These are phyloP conservation scores for Hemicentrotus pulcherrimus DNA, from an alignment of 35 echinoderm and acorn worm genomes.

Conservation along the genomic window DNA sequence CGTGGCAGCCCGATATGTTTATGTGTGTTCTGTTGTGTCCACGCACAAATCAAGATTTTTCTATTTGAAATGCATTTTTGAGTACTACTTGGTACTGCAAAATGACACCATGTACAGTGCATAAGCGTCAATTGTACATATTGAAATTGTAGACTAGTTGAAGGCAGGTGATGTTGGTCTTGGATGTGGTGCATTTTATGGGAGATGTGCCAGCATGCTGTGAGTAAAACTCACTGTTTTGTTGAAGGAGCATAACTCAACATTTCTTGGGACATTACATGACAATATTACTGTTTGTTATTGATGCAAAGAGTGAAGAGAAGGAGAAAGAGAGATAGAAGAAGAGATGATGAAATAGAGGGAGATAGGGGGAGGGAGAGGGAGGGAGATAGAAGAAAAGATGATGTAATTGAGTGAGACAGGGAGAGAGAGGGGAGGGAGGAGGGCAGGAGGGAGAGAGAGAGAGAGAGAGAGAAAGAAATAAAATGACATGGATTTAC, in stretches of 20 bases:
- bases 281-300: too few species aligned
- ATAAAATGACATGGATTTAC: too few species aligned
- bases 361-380: neutral
- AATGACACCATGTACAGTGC: constrained; percentile 28
- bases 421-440: neutral
- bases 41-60: neutral
- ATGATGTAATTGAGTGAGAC: neutral
- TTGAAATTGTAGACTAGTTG: neutral
- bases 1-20: neutral
- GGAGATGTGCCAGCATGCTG: too few species aligned
- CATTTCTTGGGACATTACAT: too few species aligned
- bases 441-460: too few species aligned
- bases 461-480: too few species aligned
- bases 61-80: neutral
- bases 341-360: neutral
- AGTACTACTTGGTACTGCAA: neutral
- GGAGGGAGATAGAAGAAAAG: neutral
- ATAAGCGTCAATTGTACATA: constrained; percentile 35
- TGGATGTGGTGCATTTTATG: neutral
- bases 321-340: neutral
- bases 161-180: neutral
- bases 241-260: too few species aligned
- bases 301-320: too few species aligned
- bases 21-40: neutral
- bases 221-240: too few species aligned